phyloP scores from a whole-genome alignment of 2,113 vertebrate genomes.

The Hassar affinis region DNA sequence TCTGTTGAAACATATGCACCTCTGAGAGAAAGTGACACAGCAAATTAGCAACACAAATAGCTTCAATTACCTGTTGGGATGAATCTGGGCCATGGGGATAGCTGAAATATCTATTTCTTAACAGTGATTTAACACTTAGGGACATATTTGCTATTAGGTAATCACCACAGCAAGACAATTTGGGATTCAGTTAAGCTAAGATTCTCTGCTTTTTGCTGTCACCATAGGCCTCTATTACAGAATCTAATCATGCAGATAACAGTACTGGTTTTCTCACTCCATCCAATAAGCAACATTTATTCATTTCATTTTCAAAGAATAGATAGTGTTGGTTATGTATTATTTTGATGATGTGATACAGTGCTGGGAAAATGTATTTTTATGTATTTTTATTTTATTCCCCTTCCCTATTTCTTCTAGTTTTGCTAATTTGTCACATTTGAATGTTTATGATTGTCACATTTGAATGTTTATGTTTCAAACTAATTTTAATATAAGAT shows the following conservation, averaged over 20 bases:
- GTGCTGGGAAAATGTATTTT: too few species aligned
- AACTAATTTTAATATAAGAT: too few species aligned
- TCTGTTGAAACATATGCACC: conserved; percentile 58
- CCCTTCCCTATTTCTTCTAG: too few species aligned
- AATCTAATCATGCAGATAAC: neutral
- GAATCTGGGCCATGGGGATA: conserved; percentile 29
- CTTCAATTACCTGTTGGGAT: conserved; percentile 50
- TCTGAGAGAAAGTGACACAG: conserved; percentile 44
- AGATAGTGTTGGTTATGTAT: neutral
- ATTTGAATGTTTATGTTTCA: too few species aligned
- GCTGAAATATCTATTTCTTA: conserved; percentile 47
- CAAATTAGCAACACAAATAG: conserved; percentile 49
- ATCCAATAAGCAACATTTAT: neutral
- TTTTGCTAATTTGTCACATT: too few species aligned
- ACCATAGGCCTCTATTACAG: neutral
- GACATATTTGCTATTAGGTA: conserved; percentile 41
- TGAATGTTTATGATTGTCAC: too few species aligned
- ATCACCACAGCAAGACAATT: conserved; percentile 38
- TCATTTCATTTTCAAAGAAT: neutral
- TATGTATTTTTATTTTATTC: too few species aligned
- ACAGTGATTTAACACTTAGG: conserved; percentile 52
- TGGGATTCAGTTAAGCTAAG: conserved; percentile 15
- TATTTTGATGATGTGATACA: neutral
- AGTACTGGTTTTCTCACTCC: neutral
- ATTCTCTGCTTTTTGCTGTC: conserved; percentile 3